Evolutionary conservation across 2,113 vertebrate genomes (phyloP).

Genomic region (Tachysurus fulvidraco): DNA sequence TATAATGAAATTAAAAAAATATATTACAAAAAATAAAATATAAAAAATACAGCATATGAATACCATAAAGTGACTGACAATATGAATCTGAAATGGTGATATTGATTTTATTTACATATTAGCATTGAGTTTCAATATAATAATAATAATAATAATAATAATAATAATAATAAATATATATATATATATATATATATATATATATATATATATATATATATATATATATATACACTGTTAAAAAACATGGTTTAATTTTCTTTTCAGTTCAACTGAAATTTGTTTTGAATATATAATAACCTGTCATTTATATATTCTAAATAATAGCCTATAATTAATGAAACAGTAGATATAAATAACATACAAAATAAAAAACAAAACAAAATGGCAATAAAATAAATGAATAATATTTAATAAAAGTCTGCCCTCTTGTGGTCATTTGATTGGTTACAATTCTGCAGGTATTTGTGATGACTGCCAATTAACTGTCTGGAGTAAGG

Average conservation of each 20-base stretch:
- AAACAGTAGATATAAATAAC: not conserved
- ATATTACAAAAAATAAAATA: too few species aligned
- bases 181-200: too few species aligned
- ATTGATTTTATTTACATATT: too few species aligned
- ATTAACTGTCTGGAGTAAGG: not conserved
- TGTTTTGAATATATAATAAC: not conserved
- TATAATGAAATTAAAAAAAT: too few species aligned
- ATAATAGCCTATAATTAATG: not conserved
- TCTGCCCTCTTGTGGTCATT: conserved; percentile 42
- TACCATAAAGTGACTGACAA: too few species aligned
- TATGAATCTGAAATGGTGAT: too few species aligned
- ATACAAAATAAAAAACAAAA: not conserved
- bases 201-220: too few species aligned
- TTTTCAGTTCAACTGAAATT: not conserved
- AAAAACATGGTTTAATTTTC: not conserved
- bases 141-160: too few species aligned
- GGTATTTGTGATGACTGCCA: not conserved
- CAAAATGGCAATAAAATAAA: not conserved
- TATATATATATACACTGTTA: not conserved
- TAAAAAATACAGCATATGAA: too few species aligned
- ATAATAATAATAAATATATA: too few species aligned
- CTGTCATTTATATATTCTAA: not conserved
- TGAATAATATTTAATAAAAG: not conserved
- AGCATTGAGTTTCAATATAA: too few species aligned
- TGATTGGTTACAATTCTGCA: not conserved